Conservation (phyloP, 92 coral and sea anemone species). For the Muricea muricata region DNA sequence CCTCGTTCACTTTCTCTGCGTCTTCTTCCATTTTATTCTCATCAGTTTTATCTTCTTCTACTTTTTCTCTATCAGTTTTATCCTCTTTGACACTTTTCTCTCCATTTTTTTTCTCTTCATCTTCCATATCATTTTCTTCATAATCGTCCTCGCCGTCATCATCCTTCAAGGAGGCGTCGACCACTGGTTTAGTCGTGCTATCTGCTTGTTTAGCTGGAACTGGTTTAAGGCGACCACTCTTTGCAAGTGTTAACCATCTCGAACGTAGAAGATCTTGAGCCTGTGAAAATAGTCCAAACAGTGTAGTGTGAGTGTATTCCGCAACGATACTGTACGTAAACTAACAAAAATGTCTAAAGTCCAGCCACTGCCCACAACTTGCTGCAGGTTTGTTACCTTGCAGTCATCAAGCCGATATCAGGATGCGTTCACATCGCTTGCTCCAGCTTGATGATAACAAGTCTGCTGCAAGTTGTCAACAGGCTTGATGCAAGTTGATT, state of each 20-base stretch:
- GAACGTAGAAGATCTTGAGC: conserved; percentile 5
- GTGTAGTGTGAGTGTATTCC: no score
- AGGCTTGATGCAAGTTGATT: no score
- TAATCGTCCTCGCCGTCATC: not conserved
- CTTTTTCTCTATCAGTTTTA: not conserved
- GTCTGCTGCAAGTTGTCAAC: no score
- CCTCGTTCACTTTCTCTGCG: not conserved
- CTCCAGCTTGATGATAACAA: no score
- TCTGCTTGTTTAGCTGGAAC: not conserved
- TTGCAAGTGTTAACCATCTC: conserved; percentile 24
- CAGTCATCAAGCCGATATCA: no score
- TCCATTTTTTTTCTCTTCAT: not conserved
- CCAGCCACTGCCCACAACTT: no score
- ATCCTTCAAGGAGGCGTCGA: conserved; percentile 18
- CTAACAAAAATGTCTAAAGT: no score
- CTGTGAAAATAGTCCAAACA: no score
- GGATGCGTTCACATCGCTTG: no score
- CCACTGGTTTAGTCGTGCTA: not conserved
- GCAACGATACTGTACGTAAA: no score
- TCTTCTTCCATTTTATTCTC: not conserved
- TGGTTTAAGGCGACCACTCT: not conserved
- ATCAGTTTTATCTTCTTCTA: not conserved
- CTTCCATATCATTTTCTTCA: not conserved
- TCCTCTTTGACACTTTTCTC: not conserved
- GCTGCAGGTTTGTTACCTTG: no score